Percentiles rank a stretch among this genome's conserved stretches.
These are phyloP conservation scores for Lasioglossum baleicum DNA, from an alignment of 1,140 invertebrate genomes.

Conservation along the genomic window DNA sequence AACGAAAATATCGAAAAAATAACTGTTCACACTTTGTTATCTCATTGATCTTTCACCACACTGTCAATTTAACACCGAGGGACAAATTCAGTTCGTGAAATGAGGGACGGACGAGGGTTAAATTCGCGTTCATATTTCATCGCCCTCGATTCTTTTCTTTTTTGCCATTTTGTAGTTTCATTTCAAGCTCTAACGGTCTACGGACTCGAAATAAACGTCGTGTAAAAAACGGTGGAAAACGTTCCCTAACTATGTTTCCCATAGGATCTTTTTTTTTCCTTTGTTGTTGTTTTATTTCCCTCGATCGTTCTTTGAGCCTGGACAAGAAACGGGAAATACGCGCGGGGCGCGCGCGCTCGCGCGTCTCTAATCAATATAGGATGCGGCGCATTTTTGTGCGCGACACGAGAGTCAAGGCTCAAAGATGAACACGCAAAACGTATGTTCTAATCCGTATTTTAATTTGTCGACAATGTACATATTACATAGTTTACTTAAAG, in stretches of 20 bases:
- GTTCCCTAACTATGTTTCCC: slow-evolving; percentile 47
- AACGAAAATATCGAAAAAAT: too few species aligned
- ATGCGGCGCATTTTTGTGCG: not conserved
- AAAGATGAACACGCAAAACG: slow-evolving; percentile 4
- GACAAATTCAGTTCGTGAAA: too few species aligned
- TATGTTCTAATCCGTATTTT: slow-evolving; percentile 45
- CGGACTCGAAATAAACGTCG: slow-evolving; percentile 53
- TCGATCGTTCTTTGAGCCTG: slow-evolving; percentile 15
- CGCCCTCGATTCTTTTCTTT: not conserved
- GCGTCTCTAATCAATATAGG: too few species aligned
- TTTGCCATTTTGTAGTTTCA: slow-evolving; percentile 3
- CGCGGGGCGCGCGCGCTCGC: too few species aligned
- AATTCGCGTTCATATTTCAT: not conserved
- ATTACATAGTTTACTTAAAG: slow-evolving; percentile 56
- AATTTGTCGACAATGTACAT: slow-evolving; percentile 48
- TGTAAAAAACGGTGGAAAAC: slow-evolving; percentile 66
- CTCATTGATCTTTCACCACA: too few species aligned
- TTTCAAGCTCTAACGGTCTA: slow-evolving; percentile 50
- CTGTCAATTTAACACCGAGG: too few species aligned
- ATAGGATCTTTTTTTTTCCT: slow-evolving; percentile 23
- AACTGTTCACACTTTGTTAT: too few species aligned
- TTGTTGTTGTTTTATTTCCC: not conserved
- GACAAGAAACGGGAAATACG: slow-evolving; percentile 3
- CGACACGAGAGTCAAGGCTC: slow-evolving; percentile 7
- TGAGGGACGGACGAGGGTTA: too few species aligned